phyloP scores from a whole-genome alignment of 2,888 invertebrate species.

The Cantharis lateralis region DNA sequence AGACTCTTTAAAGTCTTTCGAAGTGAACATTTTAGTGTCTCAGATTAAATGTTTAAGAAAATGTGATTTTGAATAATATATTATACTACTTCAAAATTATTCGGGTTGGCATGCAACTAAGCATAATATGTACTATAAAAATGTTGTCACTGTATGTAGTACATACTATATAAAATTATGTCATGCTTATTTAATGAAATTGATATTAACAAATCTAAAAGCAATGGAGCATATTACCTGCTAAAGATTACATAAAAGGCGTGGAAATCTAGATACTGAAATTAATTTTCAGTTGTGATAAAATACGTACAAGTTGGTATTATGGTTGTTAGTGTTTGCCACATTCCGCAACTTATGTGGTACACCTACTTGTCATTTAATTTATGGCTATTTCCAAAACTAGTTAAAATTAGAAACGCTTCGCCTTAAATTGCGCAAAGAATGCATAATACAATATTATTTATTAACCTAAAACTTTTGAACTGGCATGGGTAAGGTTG shows the following conservation, averaged over 20 bases:
- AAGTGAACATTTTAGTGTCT: no score
- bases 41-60: no score
- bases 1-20: no score
- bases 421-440: background rate
- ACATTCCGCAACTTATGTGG: constrained; percentile 16
- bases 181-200: no score
- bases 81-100: no score
- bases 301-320: constrained; percentile 10
- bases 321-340: constrained; percentile 12
- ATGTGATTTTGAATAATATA: no score
- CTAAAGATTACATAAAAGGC: background rate
- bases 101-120: no score
- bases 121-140: no score
- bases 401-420: constrained; percentile 6
- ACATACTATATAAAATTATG: no score
- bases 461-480: background rate
- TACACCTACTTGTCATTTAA: constrained; percentile 14
- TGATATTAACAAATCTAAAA: no score
- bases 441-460: background rate
- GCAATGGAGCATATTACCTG: no score
- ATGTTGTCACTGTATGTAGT: no score
- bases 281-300: constrained; percentile 1
- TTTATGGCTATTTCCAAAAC: constrained; percentile 15
- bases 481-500: background rate
- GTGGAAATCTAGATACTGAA: background rate